Evolutionary conservation across 2,113 vertebrate species (phyloP).

Genomic region (Odobenus rosmarus): DNA sequence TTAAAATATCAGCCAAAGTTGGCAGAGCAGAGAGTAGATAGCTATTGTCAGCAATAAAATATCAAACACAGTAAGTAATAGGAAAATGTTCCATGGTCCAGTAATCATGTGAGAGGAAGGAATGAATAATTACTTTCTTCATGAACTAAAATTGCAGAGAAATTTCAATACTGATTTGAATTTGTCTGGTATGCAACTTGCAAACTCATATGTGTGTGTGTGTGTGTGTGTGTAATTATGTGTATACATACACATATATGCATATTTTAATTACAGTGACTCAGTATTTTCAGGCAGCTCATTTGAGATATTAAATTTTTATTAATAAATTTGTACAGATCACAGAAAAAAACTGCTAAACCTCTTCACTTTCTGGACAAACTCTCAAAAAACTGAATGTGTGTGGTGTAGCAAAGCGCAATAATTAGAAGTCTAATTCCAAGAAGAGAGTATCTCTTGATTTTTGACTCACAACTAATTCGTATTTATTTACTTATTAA

Average conservation of each 20-base stretch:
- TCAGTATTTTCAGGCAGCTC: neutral
- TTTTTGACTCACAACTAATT: neutral
- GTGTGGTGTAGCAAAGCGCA: neutral
- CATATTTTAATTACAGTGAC: neutral
- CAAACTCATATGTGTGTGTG: neutral
- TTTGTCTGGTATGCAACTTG: neutral
- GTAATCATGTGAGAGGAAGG: neutral
- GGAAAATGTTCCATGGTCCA: neutral
- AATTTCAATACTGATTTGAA: neutral
- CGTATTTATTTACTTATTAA: neutral
- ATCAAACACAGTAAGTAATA: slow-evolving; percentile 32
- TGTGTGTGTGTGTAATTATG: neutral
- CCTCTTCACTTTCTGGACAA: neutral
- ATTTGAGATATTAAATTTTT: neutral
- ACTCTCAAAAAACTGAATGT: neutral
- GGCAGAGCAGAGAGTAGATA: slow-evolving; percentile 30
- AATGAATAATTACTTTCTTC: neutral
- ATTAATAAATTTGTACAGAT: neutral
- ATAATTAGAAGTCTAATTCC: neutral
- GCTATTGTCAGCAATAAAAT: slow-evolving; percentile 1
- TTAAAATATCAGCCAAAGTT: slow-evolving; percentile 58
- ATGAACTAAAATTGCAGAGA: neutral
- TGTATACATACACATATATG: neutral
- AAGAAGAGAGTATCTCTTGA: neutral
- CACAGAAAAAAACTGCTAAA: neutral